Evolutionary conservation across 2,113 vertebrate species (phyloP), one percentile per base, ranked within the genome.

Genomic region (Recurvirostra avosetta): DNA sequence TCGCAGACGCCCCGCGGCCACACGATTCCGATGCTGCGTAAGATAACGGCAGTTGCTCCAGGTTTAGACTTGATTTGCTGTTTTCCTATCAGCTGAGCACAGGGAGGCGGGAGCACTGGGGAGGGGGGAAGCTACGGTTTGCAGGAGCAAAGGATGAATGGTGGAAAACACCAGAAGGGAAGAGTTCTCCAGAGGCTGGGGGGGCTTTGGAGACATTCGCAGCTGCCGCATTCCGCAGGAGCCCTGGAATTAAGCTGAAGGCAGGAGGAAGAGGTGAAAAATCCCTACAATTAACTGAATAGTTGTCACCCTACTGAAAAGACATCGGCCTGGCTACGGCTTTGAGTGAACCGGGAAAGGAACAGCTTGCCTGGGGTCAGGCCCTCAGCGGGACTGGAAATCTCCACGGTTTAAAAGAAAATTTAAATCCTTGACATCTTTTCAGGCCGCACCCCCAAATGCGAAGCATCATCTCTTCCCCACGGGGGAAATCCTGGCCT

Each of bases 101-200:
- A 30, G 10, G 73, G 74, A 84, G 94, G 38, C 62, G 95, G 93
- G 77, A 92, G 90, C 83, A 21, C 78, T 41, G 92, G 27, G 40
- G 90, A 93, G 63, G 93, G 95, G 96, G 96, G 95, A 95, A 65
- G 92, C 88, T 86, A 93, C 62, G 41, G 95, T 7, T 7, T 52
- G 86, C 79, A 76, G 56, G 80, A 95, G 47, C 32, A 5, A 38
- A 47, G 88, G 85, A 30, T 29, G 74, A 79, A 85, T 2, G 38
- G 5, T 50, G 80, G 76, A 52, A 74, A 89, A 71, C 0, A 38
- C 0, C 6, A 75, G 43, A 10, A 74, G 36, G 62, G 45, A 7
- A 8, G 75, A 82, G 27, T 8, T 77, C 59, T 47, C 50, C 34
- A 27, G 43, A 47, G 74, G 1, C 17, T 2, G 21, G 8, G 29